These are phyloP conservation scores for Caranx ignobilis DNA, from an alignment of 2,113 vertebrate genomes.

Conservation along the genomic window DNA sequence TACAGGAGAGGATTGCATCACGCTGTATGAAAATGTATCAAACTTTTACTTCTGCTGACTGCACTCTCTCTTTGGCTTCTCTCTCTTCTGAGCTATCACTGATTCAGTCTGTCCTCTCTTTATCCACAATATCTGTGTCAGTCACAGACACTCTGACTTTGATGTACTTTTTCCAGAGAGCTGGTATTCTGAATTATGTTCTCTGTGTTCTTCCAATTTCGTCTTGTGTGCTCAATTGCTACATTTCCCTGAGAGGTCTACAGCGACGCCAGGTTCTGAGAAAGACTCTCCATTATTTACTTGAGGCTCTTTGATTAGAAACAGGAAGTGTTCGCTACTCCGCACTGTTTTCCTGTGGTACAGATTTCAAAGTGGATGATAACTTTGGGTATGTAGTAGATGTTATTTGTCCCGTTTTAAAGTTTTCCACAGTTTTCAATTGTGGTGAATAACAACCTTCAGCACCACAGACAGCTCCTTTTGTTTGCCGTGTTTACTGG, in stretches of 20 bases:
- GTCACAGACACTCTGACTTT: neutral
- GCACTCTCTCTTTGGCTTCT: neutral
- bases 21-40: neutral
- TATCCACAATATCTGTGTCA: neutral
- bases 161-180: neutral
- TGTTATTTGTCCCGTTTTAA: neutral
- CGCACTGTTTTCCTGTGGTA: neutral
- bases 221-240: neutral
- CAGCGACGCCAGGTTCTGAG: neutral
- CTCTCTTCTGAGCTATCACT: neutral
- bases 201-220: neutral
- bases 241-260: neutral
- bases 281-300: too few species aligned
- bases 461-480: constrained; percentile 40
- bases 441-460: neutral
- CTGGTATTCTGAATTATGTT: neutral
- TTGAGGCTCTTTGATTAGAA: neutral
- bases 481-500: neutral
- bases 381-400: neutral
- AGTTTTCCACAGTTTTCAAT: neutral
- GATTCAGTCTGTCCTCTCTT: neutral
- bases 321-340: too few species aligned
- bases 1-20: constrained; percentile 22
- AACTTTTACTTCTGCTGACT: neutral
- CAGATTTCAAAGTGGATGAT: neutral